Base-by-base conservation (phyloP, 2,888 invertebrate genomes). In the Microctonus brassicae region DNA sequence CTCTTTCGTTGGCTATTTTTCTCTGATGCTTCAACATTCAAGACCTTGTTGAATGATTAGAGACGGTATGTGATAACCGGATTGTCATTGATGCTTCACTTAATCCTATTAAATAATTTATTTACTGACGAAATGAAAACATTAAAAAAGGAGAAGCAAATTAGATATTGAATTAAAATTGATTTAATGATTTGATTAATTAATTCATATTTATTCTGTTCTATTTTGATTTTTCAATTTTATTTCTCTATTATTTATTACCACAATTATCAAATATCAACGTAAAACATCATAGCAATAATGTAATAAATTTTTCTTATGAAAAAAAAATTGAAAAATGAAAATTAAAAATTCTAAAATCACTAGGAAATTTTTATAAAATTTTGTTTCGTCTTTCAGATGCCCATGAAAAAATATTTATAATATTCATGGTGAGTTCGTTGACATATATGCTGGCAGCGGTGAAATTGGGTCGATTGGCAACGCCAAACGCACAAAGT, bases 361-460 rank as follows among this genome's bases (percentile, higher is more conserved):
- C n/a, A n/a, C n/a, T n/a, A n/a, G n/a, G n/a, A n/a, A n/a, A n/a
- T n/a, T n/a, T n/a, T n/a, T n/a, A 29, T 5, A 29, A 29, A 29
- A 29, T 5, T 29, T 29, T 29, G 3, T 9, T 13, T 53, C 22
- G 53, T 22, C 75, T 61, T 92, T 70, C 89, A 97, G 97, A 96
- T 81, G 90, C 94, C 75, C 95, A 96, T 88, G 97, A 97, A 89
- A 95, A 95, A 88, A 93, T 96, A 81, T 97, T 97, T 89, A 95
- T 97, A 82, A 90, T 92, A 76, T 97, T 97, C 88, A 96, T 97
- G 95, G 89, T 94, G 78, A 93, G 93, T 80, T 94, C 96, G 65
- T 88, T 96, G 70, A 89, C 92, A 75, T 95, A 97, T 84, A 97
- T 97, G 97, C 84, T 94, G 80, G 90, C 92, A 66, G 92, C 93